phyloP scores from a whole-genome alignment of 1,140 invertebrate species.

The Teleopsis dalmanni region DNA sequence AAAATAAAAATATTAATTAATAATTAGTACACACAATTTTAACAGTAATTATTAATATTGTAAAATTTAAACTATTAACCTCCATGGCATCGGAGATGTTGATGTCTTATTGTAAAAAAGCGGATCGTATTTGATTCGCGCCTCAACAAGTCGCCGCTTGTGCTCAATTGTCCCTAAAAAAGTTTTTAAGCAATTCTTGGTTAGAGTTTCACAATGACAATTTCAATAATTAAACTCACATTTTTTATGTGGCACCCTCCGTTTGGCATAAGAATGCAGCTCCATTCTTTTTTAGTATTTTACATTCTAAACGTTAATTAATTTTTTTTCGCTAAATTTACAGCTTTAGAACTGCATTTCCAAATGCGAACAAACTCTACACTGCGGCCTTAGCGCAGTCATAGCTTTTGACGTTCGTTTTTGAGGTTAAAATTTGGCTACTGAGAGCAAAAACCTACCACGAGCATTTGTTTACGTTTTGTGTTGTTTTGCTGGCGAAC shows the following conservation, averaged over 20 bases:
- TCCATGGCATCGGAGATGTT: constrained; percentile 23
- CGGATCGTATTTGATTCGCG: constrained; percentile 12
- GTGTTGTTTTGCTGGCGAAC: too few relatives aligned
- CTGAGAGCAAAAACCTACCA: too few relatives aligned
- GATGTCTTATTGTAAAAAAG: constrained; percentile 10
- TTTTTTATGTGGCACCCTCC: constrained; percentile 14
- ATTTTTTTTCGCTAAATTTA: neutral
- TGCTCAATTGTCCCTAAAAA: constrained; percentile 25
- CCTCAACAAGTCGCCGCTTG: constrained; percentile 17
- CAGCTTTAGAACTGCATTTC: too few relatives aligned
- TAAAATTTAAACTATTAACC: constrained; percentile 18
- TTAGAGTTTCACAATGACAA: too few relatives aligned
- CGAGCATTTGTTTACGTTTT: too few relatives aligned
- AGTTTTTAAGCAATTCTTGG: too few relatives aligned
- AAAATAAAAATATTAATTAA: neutral
- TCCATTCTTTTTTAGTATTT: constrained; percentile 22
- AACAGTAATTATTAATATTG: neutral
- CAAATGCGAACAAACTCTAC: too few relatives aligned
- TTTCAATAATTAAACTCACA: neutral
- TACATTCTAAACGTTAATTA: neutral
- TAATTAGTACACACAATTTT: neutral
- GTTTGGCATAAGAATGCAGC: constrained; percentile 37
- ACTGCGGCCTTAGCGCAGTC: too few relatives aligned
- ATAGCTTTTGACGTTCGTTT: too few relatives aligned
- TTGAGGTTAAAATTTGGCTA: too few relatives aligned